These are phyloP conservation scores for Mandrillus leucophaeus DNA, from an alignment of 2,113 vertebrate species.

Conservation along the genomic window DNA sequence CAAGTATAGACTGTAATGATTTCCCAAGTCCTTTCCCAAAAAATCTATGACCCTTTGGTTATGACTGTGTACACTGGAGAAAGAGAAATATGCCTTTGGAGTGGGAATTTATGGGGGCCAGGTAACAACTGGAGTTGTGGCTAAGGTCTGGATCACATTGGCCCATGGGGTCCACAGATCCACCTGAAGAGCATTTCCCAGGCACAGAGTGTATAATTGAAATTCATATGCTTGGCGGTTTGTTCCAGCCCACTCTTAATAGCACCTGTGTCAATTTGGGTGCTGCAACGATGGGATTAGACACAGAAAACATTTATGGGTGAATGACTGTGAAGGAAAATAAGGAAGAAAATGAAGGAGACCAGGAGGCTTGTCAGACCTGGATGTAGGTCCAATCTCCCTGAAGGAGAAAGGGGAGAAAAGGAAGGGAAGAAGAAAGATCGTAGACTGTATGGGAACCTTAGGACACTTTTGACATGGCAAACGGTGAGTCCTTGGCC, in stretches of 20 bases:
- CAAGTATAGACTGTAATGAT: neutral
- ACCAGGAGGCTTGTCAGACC: neutral
- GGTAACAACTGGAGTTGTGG: neutral
- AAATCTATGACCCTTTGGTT: neutral
- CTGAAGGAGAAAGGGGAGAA: neutral
- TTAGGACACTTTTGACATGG: too few species aligned
- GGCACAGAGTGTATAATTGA: too few species aligned
- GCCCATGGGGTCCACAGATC: neutral
- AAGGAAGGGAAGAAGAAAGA: neutral
- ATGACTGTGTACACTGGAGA: neutral
- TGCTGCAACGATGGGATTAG: neutral
- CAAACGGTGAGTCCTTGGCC: neutral
- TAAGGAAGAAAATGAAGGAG: neutral
- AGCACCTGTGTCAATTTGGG: neutral
- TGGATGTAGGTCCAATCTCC: neutral
- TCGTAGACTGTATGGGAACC: rapidly evolving
- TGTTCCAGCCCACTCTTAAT: neutral
- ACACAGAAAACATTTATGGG: neutral
- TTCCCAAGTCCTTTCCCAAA: neutral
- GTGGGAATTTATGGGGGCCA: neutral
- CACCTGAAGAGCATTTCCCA: neutral
- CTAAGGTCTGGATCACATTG: too few species aligned
- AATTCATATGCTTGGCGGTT: neutral
- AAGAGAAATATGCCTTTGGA: neutral
- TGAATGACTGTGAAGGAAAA: neutral